Base-by-base conservation (phyloP, 2,888 invertebrate genomes). In the Eilema sororculum region DNA sequence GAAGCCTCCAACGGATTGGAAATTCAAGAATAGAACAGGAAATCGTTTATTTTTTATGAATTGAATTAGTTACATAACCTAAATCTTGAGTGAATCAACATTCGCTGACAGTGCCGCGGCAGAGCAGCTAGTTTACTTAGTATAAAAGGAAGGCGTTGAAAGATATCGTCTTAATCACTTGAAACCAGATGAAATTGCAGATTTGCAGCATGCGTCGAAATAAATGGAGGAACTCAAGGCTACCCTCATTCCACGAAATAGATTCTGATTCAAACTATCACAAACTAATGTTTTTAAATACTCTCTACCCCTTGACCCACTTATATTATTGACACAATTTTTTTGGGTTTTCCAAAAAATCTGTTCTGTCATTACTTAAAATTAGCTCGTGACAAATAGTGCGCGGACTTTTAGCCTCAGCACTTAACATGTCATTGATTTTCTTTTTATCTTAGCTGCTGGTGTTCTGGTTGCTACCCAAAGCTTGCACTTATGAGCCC, bases 221-320 rank as follows among this genome's bases (percentile, higher is more conserved):
- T 52, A 58, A 24, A 22, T 13, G 0, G 9, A 1, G 52, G 20
- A 52, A 9, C n/a, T n/a, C 52, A 52, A 52, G 52, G 52, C n/a
- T 52, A 52, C n/a, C 52, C n/a, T 52, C 52, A n/a, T 52, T n/a
- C 52, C 2, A 52, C 52, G 52, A 52, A 52, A 52, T 52, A 52
- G 52, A n/a, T n/a, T n/a, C 52, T 52, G 52, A 52, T 52, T 52
- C 52, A 52, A n/a, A 52, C 52, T 52, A 52, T n/a, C 52, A 52
- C 52, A n/a, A n/a, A 46, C 46, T 46, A 46, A 52, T n/a, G n/a
- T 20, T 52, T 52, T 52, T 20, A 52, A 52, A 52, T n/a, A 52
- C 52, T 52, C n/a, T 52, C 52, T 2, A n/a, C n/a, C n/a, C 52
- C 52, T 52, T 52, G 52, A 52, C 52, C 52, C n/a, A 52, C n/a